Evolutionary conservation across 1,140 invertebrate genomes (phyloP), one percentile per base, ranked within the genome.

Genomic region (Zaprionus vittiger): DNA sequence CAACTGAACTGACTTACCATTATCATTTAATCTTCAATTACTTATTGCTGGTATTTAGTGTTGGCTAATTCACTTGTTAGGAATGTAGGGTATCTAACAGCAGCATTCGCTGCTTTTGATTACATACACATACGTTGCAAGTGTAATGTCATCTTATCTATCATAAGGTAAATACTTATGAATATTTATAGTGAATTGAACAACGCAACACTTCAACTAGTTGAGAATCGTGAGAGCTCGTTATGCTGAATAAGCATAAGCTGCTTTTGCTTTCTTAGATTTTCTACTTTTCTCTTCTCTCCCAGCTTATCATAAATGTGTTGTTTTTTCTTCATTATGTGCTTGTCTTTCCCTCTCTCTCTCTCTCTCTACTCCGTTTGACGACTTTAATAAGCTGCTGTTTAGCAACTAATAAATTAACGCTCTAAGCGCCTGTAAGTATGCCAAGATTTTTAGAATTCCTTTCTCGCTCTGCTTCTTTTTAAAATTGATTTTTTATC

Each of bases 401-500:
- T 57, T 75, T 59, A 52, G 67, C 34, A 52, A 26, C 12, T 71
- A 60, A 71, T 64, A 55, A 60, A 20, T 26, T 60, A 71, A 71
- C 57, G 17, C 41, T 24, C 17, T 28, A 17, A 22, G 12, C 14
- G 20, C 37, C 38, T 17, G 20, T 22, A 57, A 38, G 49, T 34
- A 49, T 66, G 67, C 60, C 5, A 55, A 44, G 22, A 22, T 57
- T 66, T 59, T 11, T 44, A 49, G 24, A 5, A 15, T 26, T 38
- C 0, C 28, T 65, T 31, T 68, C 47, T 41, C n/a, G 41, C 31
- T 62, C 20, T 9, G 31, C 20, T 66, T 65, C 54, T 55, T 20
- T 55, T 17, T 24, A 5, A 31, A 60, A 56, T 65, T 72, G 69
- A 72, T 66, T 55, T 77, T 76, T 66, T 41, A 73, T 77, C 74